Evolutionary conservation across 2,113 vertebrate species (phyloP).

Genomic region (Neolamprologus devosi): DNA sequence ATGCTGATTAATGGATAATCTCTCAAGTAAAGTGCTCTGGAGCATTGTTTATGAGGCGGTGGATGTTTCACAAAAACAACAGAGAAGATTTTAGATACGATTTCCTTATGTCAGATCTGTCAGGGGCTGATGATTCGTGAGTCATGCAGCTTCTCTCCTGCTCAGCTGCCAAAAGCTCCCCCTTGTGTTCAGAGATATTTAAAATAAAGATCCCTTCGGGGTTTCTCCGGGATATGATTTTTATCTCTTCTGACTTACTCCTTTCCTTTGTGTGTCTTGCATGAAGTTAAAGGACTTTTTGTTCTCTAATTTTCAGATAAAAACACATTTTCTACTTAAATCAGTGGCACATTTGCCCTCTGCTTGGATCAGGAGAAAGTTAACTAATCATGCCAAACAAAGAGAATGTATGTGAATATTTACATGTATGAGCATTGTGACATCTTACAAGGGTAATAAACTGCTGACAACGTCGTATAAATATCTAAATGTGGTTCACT

Average conservation of each 20-base stretch:
- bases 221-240: not conserved
- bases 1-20: conserved; percentile 26
- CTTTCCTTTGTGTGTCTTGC: not conserved
- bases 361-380: not conserved
- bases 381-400: not conserved
- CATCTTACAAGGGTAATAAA: not conserved
- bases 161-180: conserved; percentile 45
- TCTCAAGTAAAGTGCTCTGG: not conserved
- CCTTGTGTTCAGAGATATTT: conserved; percentile 37
- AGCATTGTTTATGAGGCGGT: conserved; percentile 20
- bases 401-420: not conserved
- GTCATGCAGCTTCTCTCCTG: not conserved
- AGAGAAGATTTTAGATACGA: not conserved
- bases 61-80: conserved; percentile 10
- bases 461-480: not conserved
- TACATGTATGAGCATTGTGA: not conserved
- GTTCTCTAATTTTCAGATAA: not conserved
- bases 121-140: not conserved
- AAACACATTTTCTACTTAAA: not conserved
- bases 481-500: not conserved
- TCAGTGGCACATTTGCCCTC: not conserved
- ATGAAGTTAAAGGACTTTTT: not conserved
- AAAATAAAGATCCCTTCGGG: not conserved
- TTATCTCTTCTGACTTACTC: not conserved
- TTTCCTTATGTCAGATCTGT: conserved; percentile 5